Conservation (phyloP, 2,888 invertebrate species). For the Busseola fusca region DNA sequence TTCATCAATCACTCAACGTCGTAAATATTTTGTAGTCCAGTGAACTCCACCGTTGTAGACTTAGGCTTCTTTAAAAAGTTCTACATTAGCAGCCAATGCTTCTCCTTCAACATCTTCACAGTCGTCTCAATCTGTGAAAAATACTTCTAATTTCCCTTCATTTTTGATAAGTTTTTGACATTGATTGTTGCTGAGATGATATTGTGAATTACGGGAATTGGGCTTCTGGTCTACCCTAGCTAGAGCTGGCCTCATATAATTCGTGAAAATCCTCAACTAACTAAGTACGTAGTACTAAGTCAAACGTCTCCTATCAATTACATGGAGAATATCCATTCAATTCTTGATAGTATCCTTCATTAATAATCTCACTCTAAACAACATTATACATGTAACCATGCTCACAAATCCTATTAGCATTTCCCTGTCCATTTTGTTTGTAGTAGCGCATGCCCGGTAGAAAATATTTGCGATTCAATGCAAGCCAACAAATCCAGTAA, state of each 20-base stretch:
- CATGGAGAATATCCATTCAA: slow-evolving; percentile 46
- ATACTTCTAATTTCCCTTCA: no score
- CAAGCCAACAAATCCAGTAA: slow-evolving; percentile 65
- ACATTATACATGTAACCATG: slow-evolving; percentile 63
- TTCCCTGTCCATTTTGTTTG: slow-evolving; percentile 60
- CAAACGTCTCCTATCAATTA: slow-evolving; percentile 43
- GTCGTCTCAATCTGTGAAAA: no score
- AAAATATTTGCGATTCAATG: slow-evolving; percentile 62
- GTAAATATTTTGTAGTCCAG: neutral
- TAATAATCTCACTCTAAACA: slow-evolving; percentile 63
- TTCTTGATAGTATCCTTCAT: slow-evolving; percentile 46
- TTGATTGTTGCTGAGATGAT: no score
- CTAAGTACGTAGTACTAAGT: neutral
- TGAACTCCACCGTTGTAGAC: neutral
- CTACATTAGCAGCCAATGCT: neutral
- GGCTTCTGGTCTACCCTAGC: neutral
- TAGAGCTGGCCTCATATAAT: neutral
- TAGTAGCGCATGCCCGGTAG: slow-evolving; percentile 50
- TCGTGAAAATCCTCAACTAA: slow-evolving; percentile 7
- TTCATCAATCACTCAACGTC: slow-evolving; percentile 10
- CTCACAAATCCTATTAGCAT: slow-evolving; percentile 67
- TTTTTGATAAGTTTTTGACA: no score
- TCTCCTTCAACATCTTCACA: neutral
- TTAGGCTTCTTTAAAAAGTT: neutral
- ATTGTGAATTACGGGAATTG: no score